A percentile compares a stretch with the other conserved stretches of the same genome.
Conservation (phyloP, 2,113 vertebrate species). For the Otocyon megalotis region DNA sequence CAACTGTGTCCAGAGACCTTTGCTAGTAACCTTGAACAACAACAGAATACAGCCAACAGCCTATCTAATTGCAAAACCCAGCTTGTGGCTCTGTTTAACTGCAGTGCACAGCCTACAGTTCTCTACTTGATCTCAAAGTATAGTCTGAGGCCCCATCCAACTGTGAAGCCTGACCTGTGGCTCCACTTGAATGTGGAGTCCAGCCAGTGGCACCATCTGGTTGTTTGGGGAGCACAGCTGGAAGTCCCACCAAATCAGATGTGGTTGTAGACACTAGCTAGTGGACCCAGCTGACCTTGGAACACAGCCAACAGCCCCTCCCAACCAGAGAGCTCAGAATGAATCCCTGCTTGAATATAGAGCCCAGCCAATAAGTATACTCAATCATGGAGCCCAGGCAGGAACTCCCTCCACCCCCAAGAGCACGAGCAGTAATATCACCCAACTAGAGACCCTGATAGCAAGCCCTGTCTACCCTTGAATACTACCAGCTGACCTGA, state of each 20-base stretch:
- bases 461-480: not conserved
- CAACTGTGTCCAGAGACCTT: not conserved
- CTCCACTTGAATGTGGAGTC: not conserved
- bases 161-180: not conserved
- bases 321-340: not conserved
- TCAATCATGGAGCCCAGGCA: not conserved
- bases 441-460: not conserved
- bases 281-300: not conserved
- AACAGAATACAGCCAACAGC: not conserved
- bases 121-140: not conserved
- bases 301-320: not conserved
- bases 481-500: not conserved
- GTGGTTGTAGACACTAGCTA: not conserved
- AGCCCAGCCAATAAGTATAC: not conserved
- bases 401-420: not conserved
- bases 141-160: not conserved
- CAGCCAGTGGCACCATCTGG: not conserved
- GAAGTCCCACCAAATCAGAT: not conserved
- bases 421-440: not conserved
- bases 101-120: not conserved
- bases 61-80: not conserved
- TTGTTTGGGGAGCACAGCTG: not conserved
- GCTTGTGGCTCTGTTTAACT: not conserved
- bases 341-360: not conserved
- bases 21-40: not conserved